Base-by-base conservation (phyloP, 2,797 vertebrate species). In the Esox lucius region DNA sequence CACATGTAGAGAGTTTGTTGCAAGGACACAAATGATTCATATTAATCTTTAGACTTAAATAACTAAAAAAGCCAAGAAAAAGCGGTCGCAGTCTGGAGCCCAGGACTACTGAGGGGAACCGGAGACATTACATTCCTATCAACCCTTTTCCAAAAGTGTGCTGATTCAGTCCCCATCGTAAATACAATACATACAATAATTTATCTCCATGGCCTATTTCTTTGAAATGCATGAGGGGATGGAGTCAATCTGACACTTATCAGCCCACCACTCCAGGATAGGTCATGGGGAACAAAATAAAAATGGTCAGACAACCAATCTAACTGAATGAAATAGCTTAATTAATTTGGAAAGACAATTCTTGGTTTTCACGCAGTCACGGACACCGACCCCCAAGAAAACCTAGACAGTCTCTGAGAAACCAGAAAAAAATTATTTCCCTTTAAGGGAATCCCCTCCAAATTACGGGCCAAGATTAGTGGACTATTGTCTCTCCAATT, bases 401-500 rank as follows among this genome's bases (percentile, higher is more conserved):
- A 56, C 19, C 15, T 26, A 64, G 61, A 64, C 61, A 26, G 24
- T 15, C 26, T 64, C 24, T 7, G 26, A 28, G 11, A 62, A 62
- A 24, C 24, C 61, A 31, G 28, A 28, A 13, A 31, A 28, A 28
- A 53, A 6, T 5, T 5, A 8, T 39, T 39, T 42, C 17, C 33
- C 66, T 11, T 66, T 39, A 19, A 3, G 35, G 66, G 66, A 33
- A 39, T 22, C 35, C 66, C 35, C 66, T 42, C 31, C 66, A 39
- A 33, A 68, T 39, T 22, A 68, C 15, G 7, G 6, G 6, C 12
- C 7, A 39, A 35, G 79, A 86, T 78, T 84, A 86, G 84, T 81
- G 76, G 46, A 70, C 73, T 76, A 56, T 83, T 56, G 72, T 70
- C 75, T 83, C 81, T 84, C 78, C 73, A 75, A 82, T 84, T 80